Evolutionary conservation across 2,113 vertebrate species (phyloP).

Genomic region (Gymnogyps californianus): DNA sequence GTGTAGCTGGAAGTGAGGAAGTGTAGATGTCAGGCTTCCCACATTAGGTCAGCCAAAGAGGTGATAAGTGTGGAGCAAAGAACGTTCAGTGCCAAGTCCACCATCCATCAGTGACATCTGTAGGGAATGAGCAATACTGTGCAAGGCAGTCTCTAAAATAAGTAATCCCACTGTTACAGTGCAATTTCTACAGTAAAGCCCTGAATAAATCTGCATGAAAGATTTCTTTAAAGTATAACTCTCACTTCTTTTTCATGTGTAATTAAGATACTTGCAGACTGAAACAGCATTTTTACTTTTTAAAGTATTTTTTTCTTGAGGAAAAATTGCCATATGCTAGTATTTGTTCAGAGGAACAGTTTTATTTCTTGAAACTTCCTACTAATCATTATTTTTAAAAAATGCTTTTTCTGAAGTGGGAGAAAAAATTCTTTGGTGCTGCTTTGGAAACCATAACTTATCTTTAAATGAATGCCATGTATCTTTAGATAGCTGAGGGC

Average conservation of each 20-base stretch:
- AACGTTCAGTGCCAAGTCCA: rapidly evolving
- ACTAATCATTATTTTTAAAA: neutral
- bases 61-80: neutral
- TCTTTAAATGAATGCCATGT: neutral
- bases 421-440: neutral
- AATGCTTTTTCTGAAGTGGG: neutral
- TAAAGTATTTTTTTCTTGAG: neutral
- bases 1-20: neutral
- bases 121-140: neutral
- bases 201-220: neutral
- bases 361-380: neutral
- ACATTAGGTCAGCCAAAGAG: neutral
- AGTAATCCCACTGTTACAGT: neutral
- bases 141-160: neutral
- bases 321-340: neutral
- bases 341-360: neutral
- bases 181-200: neutral
- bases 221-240: neutral
- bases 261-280: neutral
- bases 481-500: neutral
- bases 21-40: neutral
- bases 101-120: neutral
- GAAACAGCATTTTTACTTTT: neutral
- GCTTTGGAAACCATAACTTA: neutral
- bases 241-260: neutral